Evolutionary conservation across 2,113 vertebrate genomes (phyloP), one percentile per base, ranked within the genome.

Genomic region (Rhineura floridana): DNA sequence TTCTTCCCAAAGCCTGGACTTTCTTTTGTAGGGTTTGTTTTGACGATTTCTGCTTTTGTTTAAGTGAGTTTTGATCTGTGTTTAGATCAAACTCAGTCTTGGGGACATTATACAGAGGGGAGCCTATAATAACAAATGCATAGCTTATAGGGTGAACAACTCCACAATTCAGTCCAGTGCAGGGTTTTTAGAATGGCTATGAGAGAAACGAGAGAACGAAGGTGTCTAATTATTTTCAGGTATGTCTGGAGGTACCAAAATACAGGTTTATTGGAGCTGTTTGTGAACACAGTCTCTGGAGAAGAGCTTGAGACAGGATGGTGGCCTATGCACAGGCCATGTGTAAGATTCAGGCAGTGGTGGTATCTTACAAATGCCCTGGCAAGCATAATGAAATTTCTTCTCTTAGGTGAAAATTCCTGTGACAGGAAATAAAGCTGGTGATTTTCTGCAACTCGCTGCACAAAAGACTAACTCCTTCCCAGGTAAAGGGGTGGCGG

Each of bases 381-480:
- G 52, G 15, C 23, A 75, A 50, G 13, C 11, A 2, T 12, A 59
- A 11, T 55, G 13, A 44, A 11, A 65, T 48, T 25, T 28, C 48
- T 67, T 50, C 17, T 77, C 23, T 0, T 89, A 97, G 97, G 93
- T 93, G 63, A 93, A 94, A 62, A 67, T 90, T 36, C 88, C 90
- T 90, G 92, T 72, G 55, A 67, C 44, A 59, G 85, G 83, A 39
- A 75, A 88, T 81, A 95, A 94, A 90, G 86, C 87, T 12, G 70
- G 87, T 50, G 96, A 96, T 89, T 96, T 94, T 8, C 46, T 90
- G 12, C 89, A 87, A 46, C 93, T 59, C 2, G 78, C 93, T 25
- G 75, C 91, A 69, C 81, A 95, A 0, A 81, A 94, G 87, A 13
- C 88, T 0, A 0, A 67, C 83, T 73, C 76, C 94, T 88, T 72